Conservation (phyloP, 2,888 invertebrate genomes). For the Leucophora obtusa region DNA sequence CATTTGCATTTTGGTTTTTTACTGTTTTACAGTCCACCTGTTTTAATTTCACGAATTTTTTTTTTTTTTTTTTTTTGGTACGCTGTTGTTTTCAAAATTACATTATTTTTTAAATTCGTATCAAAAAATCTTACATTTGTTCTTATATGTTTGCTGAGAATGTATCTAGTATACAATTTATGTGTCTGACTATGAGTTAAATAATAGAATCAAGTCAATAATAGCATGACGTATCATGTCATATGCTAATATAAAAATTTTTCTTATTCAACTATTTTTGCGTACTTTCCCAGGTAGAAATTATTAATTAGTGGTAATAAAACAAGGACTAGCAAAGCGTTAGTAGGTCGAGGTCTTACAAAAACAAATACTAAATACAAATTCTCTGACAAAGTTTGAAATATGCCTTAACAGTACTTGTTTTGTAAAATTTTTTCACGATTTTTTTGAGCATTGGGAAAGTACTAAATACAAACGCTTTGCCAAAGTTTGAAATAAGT, state of each 20-base stretch:
- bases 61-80: too few species aligned
- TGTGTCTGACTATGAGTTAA: background rate
- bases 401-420: too few species aligned
- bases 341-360: too few species aligned
- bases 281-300: too few species aligned
- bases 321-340: too few species aligned
- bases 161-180: background rate
- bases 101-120: background rate
- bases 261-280: background rate
- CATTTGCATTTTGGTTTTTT: background rate
- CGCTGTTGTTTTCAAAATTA: conserved; percentile 9
- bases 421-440: too few species aligned
- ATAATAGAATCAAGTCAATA: background rate
- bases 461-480: too few species aligned
- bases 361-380: too few species aligned
- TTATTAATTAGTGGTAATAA: too few species aligned
- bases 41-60: conserved; percentile 13
- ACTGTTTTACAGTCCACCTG: conserved; percentile 49
- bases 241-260: conserved; percentile 53
- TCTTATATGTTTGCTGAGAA: background rate
- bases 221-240: conserved; percentile 46
- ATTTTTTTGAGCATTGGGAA: too few species aligned
- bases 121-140: background rate
- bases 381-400: too few species aligned
- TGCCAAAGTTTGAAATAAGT: too few species aligned